Evolutionary conservation across 2,888 invertebrate genomes (phyloP).

Genomic region (Luperina nickerlii): DNA sequence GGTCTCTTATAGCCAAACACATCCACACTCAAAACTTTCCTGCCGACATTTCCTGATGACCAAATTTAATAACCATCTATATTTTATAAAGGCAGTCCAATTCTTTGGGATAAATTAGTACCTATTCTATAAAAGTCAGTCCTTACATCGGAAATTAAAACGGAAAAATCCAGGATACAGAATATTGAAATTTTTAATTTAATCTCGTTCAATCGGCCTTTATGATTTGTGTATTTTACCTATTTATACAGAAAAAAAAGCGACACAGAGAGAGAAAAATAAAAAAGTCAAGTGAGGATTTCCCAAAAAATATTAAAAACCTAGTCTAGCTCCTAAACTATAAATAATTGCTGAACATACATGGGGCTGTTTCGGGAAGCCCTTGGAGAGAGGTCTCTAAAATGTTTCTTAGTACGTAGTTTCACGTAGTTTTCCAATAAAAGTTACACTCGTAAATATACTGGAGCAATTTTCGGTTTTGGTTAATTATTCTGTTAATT

Average conservation of each 20-base stretch:
- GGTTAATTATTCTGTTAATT: not conserved
- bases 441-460: not conserved
- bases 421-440: no score
- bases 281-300: no score
- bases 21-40: not conserved
- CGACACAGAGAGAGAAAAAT: no score
- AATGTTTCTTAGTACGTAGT: no score
- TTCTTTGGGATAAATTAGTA: conserved; percentile 2
- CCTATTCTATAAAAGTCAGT: conserved; percentile 6
- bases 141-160: conserved; percentile 34
- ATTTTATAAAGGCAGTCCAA: not conserved
- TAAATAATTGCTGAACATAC: no score
- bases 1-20: not conserved
- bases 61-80: not conserved
- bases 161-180: not conserved
- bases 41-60: not conserved
- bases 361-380: no score
- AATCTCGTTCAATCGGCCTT: no score
- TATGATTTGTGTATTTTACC: not conserved
- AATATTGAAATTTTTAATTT: conserved; percentile 7
- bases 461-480: not conserved
- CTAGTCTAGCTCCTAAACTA: no score
- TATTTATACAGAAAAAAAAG: no score
- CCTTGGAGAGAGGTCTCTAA: no score
- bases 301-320: no score